phyloP scores from a whole-genome alignment of 2,797 vertebrate species.

The Remorina albescens region DNA sequence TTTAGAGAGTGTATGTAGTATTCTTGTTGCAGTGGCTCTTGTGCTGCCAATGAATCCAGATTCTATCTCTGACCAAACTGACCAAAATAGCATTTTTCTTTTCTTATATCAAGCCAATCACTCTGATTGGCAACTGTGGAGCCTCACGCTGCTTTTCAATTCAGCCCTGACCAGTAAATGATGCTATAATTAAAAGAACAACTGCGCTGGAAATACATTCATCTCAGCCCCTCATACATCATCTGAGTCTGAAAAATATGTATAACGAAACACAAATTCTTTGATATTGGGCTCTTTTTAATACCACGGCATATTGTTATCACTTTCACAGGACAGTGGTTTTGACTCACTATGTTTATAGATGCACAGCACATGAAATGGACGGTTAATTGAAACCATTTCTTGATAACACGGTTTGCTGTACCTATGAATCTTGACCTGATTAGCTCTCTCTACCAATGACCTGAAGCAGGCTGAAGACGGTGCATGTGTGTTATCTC shows the following conservation, averaged over 20 bases:
- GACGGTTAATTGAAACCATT: neutral
- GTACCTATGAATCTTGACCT: slow-evolving; percentile 7
- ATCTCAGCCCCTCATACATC: no score
- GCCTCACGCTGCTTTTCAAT: no score
- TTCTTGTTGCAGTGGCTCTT: slow-evolving; percentile 36
- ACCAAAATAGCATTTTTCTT: no score
- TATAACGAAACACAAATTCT: neutral
- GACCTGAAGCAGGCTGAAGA: slow-evolving; percentile 17
- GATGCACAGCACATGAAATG: neutral
- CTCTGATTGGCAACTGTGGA: no score
- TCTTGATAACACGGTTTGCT: neutral
- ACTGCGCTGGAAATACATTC: no score
- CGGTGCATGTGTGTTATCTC: slow-evolving; percentile 25
- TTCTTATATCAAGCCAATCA: no score
- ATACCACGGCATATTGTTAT: neutral
- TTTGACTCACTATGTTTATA: neutral
- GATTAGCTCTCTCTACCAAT: slow-evolving; percentile 20
- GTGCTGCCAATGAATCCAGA: slow-evolving; percentile 24
- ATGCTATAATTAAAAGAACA: no score
- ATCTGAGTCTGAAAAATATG: no score
- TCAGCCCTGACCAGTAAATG: no score
- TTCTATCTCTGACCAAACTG: neutral
- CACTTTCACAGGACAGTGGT: neutral
- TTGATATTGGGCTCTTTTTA: neutral
- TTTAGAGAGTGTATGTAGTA: neutral